These are phyloP conservation scores for Linyphia triangularis DNA, from an alignment of 2,888 invertebrate genomes.

Conservation along the genomic window DNA sequence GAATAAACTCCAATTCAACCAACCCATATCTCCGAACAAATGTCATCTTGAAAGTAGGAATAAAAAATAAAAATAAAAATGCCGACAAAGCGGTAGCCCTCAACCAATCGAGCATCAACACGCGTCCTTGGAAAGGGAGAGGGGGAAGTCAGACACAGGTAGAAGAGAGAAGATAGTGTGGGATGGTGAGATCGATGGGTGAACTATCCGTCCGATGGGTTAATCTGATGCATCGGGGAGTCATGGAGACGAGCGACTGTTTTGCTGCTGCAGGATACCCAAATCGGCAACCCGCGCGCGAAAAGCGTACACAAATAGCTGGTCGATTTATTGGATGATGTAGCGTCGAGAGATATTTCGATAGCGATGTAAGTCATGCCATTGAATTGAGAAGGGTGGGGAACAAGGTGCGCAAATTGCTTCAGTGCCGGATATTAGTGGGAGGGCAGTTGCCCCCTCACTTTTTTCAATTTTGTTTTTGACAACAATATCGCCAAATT, in stretches of 20 bases:
- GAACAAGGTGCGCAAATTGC: background rate
- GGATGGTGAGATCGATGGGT: constrained; percentile 42
- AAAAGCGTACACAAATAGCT: constrained; percentile 25
- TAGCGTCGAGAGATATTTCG: background rate
- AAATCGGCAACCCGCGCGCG: constrained; percentile 15
- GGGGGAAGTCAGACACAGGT: background rate
- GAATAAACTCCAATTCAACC: too few species aligned
- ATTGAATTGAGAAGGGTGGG: background rate
- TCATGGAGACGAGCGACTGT: constrained; percentile 60
- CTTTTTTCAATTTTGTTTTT: too few species aligned
- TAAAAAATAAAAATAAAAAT: too few species aligned
- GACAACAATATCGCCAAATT: too few species aligned
- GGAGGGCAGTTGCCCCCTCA: too few species aligned
- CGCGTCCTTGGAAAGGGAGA: constrained; percentile 4
- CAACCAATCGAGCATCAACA: background rate
- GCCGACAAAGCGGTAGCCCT: too few species aligned
- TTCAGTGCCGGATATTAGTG: too few species aligned
- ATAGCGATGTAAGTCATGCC: background rate
- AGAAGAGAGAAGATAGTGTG: constrained; percentile 41
- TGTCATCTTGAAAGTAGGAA: too few species aligned
- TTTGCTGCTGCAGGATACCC: constrained; percentile 21
- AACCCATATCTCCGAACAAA: too few species aligned
- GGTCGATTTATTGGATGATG: background rate
- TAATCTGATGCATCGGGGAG: constrained; percentile 56
- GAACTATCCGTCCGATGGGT: constrained; percentile 40